phyloP scores from a whole-genome alignment of 2,797 vertebrate species.

The Rousettus madagascariensis region DNA sequence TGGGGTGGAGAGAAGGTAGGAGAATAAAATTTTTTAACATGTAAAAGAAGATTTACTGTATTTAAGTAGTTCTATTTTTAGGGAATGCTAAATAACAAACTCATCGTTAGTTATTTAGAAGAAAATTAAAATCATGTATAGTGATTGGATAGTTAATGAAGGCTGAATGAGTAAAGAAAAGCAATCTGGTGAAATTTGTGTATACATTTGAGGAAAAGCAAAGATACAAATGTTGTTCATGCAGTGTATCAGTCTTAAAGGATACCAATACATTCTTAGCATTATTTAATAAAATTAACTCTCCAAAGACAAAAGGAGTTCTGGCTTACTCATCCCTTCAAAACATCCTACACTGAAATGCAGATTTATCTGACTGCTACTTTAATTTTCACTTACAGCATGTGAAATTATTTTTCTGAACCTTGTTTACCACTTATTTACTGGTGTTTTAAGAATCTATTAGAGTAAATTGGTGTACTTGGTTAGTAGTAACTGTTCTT shows the following conservation, averaged over 20 bases:
- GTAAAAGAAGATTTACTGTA: constrained; percentile 53
- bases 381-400: constrained; percentile 47
- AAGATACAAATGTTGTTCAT: constrained; percentile 52
- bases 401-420: constrained; percentile 62
- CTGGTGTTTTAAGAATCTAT: constrained; percentile 41
- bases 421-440: constrained; percentile 65
- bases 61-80: constrained; percentile 60
- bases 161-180: constrained; percentile 48
- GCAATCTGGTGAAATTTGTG: constrained; percentile 54
- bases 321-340: background rate
- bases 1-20: background rate
- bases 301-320: constrained; percentile 13
- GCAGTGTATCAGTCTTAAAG: constrained; percentile 27
- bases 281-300: constrained; percentile 59
- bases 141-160: constrained; percentile 71
- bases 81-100: constrained; percentile 59
- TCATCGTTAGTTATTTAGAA: constrained; percentile 72
- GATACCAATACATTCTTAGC: constrained; percentile 1
- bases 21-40: constrained; percentile 40
- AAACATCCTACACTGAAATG: constrained; percentile 39
- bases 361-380: constrained; percentile 42
- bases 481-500: constrained; percentile 52
- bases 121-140: constrained; percentile 64
- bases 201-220: constrained; percentile 52
- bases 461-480: constrained; percentile 31